Base-by-base conservation (phyloP, 2,888 invertebrate genomes). In the Cephus sareptanus region DNA sequence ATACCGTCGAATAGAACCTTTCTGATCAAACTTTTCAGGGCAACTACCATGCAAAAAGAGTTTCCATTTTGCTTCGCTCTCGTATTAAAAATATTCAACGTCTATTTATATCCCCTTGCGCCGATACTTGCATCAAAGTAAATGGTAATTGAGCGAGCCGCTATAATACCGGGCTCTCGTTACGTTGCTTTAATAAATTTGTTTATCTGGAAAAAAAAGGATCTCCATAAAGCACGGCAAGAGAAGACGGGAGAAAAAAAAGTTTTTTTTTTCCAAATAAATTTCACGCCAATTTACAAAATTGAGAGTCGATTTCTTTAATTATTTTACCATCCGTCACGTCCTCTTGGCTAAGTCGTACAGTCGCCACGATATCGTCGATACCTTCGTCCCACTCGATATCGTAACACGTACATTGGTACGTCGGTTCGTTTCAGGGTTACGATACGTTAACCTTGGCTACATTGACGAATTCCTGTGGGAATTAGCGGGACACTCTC, bases 401-500 rank as follows among this genome's bases (percentile, higher is more conserved):
- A 6, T 23, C 40, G 13, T 23, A 9, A 23, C 23, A 23, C 40
- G 40, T 56, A 35, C 12, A 12, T 12, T 12, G 15, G 6, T 56
- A 56, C 23, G 23, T 23, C 40, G 6, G 40, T 56, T 56, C 40
- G 40, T 56, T 56, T 56, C 40, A 56, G 2, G 40, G 40, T 9
- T 23, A 56, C 23, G 40, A 56, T 56, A 56, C 15, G 9, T 71
- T 33, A 71, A 71, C 31, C 71, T 71, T 71, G 40, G 80, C 71
- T 78, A 83, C 80, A 77, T 79, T 82, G 82, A 81, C 81, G 76
- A 84, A 81, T 82, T 88, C 89, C 88, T 89, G 81, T 73, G 86
- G 86, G 89, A 82, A 80, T 76, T 76, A 75, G 79, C 80, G 82
- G 85, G 87, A 89, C 89, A 90, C 90, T 89, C 89, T 88, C 86